Base-by-base conservation (phyloP, 2,797 vertebrate species). In the Hippoglossus hippoglossus region DNA sequence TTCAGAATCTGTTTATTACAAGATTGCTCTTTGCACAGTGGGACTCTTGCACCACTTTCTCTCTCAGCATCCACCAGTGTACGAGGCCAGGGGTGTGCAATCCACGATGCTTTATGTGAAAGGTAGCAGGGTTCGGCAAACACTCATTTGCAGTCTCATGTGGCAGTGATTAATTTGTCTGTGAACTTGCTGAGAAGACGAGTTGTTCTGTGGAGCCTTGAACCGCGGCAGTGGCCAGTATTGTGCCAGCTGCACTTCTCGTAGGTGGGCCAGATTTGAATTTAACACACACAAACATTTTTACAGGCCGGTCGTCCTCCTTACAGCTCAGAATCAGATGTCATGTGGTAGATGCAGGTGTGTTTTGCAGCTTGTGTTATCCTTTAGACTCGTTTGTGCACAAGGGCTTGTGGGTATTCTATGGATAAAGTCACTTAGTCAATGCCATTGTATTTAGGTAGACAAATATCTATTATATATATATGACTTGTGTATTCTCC, bases 91-190 rank as follows among this genome's bases (percentile, higher is more conserved):
- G 12, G 21, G 24, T 54, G 34, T 72, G 64, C 76, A 85, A 83
- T 31, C 7, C 3, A 41, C 39, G 5, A 12, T 41, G 11, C 39
- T 41, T 15, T 85, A 67, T 54, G 36, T 25, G 46, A 18, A 44
- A 67, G 58, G 25, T 58, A 74, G 62, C 68, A 41, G 47, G 59
- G 55, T 36, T 58, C 67, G 62, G 16, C 46, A 63, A 59, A 59
- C 73, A 28, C 67, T 58, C 68, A 39, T 57, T 79, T 36, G 10
- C 60, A 15, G 55, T 80, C 79, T 83, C 64, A 73, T 72, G 64
- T 76, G 66, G 50, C 69, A 28, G 63, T 75, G 85, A 90, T 82
- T 62, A 56, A 90, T 88, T 71, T 61, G 44, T 57, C 44, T 77
- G 64, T 56, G 71, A 80, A 60, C 79, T 71, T 76, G 80, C 46